Evolutionary conservation across 2,113 vertebrate genomes (phyloP).

Genomic region (Carassius carassius): DNA sequence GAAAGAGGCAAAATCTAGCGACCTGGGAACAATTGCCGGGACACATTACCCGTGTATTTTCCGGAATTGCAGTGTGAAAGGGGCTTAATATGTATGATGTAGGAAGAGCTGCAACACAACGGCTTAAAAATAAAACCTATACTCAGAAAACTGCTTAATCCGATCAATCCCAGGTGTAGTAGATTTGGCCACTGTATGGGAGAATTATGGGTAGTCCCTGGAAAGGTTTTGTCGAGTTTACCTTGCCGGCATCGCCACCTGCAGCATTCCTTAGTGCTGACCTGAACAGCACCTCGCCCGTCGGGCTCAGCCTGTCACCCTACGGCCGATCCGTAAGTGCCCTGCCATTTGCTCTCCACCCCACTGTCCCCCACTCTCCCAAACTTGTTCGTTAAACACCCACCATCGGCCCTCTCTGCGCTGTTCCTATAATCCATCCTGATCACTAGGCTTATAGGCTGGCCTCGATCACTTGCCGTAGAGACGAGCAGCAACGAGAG

Average conservation of each 20-base stretch:
- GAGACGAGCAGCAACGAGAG: conserved; percentile 48
- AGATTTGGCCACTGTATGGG: conserved; percentile 74
- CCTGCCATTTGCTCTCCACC: conserved; percentile 63
- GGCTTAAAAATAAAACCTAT: not conserved
- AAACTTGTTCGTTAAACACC: conserved; percentile 53
- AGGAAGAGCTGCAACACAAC: conserved; percentile 8
- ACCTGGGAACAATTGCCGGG: too few relatives aligned
- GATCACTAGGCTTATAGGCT: conserved; percentile 71
- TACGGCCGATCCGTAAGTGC: conserved; percentile 81
- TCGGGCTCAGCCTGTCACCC: conserved; percentile 80
- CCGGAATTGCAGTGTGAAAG: too few relatives aligned
- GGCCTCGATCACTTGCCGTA: conserved; percentile 70
- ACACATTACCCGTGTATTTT: too few relatives aligned
- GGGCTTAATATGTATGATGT: not conserved
- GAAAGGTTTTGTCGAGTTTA: conserved; percentile 82
- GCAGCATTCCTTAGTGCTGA: conserved; percentile 77
- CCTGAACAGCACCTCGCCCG: conserved; percentile 79
- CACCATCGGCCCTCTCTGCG: conserved; percentile 65
- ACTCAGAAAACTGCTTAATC: conserved; percentile 40
- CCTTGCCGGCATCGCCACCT: conserved; percentile 79
- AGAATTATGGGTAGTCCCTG: conserved; percentile 79
- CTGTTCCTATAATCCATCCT: conserved; percentile 65
- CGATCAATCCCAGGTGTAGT: conserved; percentile 70
- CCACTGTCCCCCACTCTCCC: conserved; percentile 53
- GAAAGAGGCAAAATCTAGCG: too few relatives aligned